These are phyloP conservation scores for Hormaphis cornu DNA, from an alignment of 1,140 invertebrate species.

Conservation along the genomic window DNA sequence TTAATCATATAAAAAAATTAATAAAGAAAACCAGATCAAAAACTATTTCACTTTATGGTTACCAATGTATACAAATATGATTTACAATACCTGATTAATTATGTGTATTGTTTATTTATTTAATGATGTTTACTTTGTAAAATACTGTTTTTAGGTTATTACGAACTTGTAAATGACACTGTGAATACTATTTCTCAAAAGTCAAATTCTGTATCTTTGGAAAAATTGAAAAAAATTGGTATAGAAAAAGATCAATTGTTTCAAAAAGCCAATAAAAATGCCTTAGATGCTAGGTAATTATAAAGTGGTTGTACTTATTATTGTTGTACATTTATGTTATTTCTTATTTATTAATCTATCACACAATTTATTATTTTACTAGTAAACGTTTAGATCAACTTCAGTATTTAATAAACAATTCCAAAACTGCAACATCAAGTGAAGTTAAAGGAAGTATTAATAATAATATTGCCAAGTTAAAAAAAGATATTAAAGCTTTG, in stretches of 20 bases:
- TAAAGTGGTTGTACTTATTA: neutral
- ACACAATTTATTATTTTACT: neutral
- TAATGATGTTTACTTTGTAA: conserved; percentile 32
- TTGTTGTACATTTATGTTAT: neutral
- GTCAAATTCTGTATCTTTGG: conserved; percentile 33
- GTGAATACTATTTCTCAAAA: conserved; percentile 35
- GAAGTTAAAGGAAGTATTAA: neutral
- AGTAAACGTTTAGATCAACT: conserved; percentile 5
- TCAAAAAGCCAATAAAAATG: conserved; percentile 46
- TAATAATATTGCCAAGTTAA: conserved; percentile 52
- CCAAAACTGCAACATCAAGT: neutral
- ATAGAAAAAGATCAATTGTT: conserved; percentile 47
- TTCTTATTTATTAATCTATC: neutral
- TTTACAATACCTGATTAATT: no score
- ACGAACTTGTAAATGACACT: conserved; percentile 32
- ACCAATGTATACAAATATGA: no score
- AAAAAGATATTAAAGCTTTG: conserved; percentile 50
- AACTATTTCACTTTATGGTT: no score
- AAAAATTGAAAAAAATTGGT: conserved; percentile 50
- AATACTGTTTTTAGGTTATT: conserved; percentile 35
- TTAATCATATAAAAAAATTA: no score
- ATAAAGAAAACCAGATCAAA: no score
- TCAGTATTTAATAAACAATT: neutral
- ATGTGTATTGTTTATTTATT: conserved; percentile 38
- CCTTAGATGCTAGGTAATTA: conserved; percentile 40